A percentile compares a stretch with the other conserved stretches of the same genome.
Evolutionary conservation across 2,797 vertebrate species (phyloP).

Genomic region (Gorsachius magnificus): DNA sequence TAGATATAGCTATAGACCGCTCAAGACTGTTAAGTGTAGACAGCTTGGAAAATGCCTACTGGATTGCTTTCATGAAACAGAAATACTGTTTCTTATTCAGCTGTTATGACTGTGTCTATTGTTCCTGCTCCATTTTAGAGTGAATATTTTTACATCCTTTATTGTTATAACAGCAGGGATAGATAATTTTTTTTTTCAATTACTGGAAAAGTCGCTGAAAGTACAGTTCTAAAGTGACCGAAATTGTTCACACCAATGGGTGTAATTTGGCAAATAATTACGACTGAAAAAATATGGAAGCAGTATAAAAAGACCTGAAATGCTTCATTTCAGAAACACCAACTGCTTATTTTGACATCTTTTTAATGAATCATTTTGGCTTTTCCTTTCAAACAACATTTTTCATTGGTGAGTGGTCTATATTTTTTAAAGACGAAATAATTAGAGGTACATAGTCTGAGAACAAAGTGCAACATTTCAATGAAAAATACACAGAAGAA

Average conservation of each 20-base stretch:
- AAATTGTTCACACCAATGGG: slow-evolving; percentile 26
- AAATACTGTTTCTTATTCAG: slow-evolving; percentile 4
- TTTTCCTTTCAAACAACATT: slow-evolving; percentile 19
- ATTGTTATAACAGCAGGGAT: slow-evolving; percentile 36
- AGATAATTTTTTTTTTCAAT: slow-evolving; percentile 7
- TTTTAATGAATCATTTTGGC: slow-evolving; percentile 44
- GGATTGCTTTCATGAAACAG: neutral
- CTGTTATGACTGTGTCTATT: slow-evolving; percentile 33
- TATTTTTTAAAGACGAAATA: neutral
- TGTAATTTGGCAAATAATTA: slow-evolving; percentile 57
- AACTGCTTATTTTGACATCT: slow-evolving; percentile 63
- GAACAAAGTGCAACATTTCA: slow-evolving; percentile 1
- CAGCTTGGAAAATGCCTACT: slow-evolving; percentile 7
- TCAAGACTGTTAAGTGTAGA: neutral
- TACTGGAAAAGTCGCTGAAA: neutral
- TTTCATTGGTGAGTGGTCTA: neutral
- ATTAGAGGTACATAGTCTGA: neutral
- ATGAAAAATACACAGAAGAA: neutral
- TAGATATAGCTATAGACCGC: neutral
- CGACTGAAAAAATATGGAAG: slow-evolving; percentile 16
- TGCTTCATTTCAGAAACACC: slow-evolving; percentile 38
- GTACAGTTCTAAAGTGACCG: neutral
- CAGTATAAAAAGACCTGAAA: slow-evolving; percentile 34
- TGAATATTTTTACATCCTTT: slow-evolving; percentile 30
- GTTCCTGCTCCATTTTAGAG: slow-evolving; percentile 31